Evolutionary conservation across 2,888 invertebrate species (phyloP).

Genomic region (Julus scandinavius): DNA sequence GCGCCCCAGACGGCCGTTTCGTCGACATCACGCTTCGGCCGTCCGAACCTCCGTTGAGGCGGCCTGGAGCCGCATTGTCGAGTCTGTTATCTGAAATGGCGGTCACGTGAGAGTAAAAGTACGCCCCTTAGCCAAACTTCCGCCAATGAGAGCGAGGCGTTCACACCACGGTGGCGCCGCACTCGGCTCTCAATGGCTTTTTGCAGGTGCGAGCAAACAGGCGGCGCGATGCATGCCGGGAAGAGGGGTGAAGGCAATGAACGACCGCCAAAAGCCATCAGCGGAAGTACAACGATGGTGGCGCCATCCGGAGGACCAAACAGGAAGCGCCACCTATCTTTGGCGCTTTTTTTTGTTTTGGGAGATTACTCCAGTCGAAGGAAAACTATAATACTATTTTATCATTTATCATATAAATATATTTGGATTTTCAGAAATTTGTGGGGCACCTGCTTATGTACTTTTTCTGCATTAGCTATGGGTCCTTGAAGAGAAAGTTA

Average conservation of each 20-base stretch:
- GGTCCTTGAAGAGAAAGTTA: too few relatives aligned
- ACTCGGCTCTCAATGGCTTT: not conserved
- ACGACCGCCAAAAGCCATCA: not conserved
- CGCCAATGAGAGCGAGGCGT: not conserved
- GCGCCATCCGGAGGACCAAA: not conserved
- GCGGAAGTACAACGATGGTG: not conserved
- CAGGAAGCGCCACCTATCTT: not conserved
- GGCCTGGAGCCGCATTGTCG: conserved; percentile 12
- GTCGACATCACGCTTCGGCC: not conserved
- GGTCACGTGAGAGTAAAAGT: not conserved
- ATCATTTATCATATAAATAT: too few relatives aligned
- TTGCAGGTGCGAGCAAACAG: not conserved
- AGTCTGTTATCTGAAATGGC: conserved; percentile 5
- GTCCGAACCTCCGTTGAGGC: not conserved
- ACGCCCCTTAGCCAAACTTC: not conserved
- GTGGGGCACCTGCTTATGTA: too few relatives aligned
- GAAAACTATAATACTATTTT: too few relatives aligned
- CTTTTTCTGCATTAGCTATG: too few relatives aligned
- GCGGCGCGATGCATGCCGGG: not conserved
- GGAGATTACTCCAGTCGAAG: too few relatives aligned
- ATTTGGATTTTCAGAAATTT: too few relatives aligned
- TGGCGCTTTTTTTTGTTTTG: not conserved
- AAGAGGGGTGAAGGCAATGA: not conserved
- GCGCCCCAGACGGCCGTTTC: not conserved
- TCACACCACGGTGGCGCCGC: conserved; percentile 18